Base-by-base conservation (phyloP, 2,888 invertebrate genomes). In the Spilarctia lutea region DNA sequence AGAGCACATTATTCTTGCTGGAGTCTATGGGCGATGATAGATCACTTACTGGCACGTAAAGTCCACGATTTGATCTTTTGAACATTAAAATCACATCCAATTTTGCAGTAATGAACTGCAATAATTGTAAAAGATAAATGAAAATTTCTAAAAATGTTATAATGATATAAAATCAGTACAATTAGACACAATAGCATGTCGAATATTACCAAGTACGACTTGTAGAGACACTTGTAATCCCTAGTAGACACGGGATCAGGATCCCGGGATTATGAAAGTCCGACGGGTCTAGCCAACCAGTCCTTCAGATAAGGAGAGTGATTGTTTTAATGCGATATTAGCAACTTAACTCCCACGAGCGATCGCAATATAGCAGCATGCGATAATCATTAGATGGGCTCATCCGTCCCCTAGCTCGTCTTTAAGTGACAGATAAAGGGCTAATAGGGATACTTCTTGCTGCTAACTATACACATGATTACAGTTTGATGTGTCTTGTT, bases 241-340 rank as follows among this genome's bases (percentile, higher is more conserved):
- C 85, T 82, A 86, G 86, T 85, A 88, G 89, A 87, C 88, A 87
- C 86, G 87, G 88, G 89, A 88, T 88, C 85, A 86, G 83, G 86
- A 86, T 85, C 85, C 87, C 84, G 86, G 90, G 91, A 91, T 92
- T 91, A 92, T 85, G 83, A 83, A 83, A 87, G 86, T 82, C 81
- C 81, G 85, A 69, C 71, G 65, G 81, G 83, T 83, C 83, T 86
- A 85, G 84, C 81, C 81, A 85, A 81, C 81, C 84, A 84, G 84
- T 79, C 85, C 86, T 87, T 83, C 89, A 89, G 92, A 91, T 92
- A 93, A 88, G 88, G 86, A 81, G 85, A 82, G 83, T 42, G 45
- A 84, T 82, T 88, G 90, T 89, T 91, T 88, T 91, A 91, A 90
- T 91, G 89, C 77, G 88, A 90, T 91, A 92, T 92, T 92, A 92